These are phyloP conservation scores for Dicranocentrus wangi DNA, from an alignment of 2,888 invertebrate species.

Conservation along the genomic window DNA sequence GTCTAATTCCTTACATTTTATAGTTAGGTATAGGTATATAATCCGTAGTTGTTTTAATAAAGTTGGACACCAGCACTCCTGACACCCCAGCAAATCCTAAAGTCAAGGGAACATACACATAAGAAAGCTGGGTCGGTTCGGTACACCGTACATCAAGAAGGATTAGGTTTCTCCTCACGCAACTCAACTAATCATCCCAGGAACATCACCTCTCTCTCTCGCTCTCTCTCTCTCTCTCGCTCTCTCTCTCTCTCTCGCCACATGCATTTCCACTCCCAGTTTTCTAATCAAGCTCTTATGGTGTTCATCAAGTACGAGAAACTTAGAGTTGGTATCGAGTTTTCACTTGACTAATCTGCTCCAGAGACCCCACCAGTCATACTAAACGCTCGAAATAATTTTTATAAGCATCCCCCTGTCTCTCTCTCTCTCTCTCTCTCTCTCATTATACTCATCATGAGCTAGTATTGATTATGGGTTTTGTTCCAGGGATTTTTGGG, in stretches of 20 bases:
- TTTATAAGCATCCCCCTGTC: background rate
- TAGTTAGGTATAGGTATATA: too few relatives aligned
- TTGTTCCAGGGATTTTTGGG: too few relatives aligned
- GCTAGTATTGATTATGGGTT: too few relatives aligned
- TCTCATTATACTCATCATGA: too few relatives aligned
- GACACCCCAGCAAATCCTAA: too few relatives aligned
- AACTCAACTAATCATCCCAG: slow-evolving; percentile 8
- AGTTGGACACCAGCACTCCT: too few relatives aligned
- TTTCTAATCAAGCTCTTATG: background rate
- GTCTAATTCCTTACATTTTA: too few relatives aligned
- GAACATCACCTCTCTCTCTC: slow-evolving; percentile 5
- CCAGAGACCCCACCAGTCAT: background rate
- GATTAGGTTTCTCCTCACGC: slow-evolving; percentile 17
- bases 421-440: too few relatives aligned
- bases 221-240: background rate
- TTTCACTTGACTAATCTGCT: background rate
- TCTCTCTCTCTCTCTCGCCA: background rate
- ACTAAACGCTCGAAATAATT: background rate
- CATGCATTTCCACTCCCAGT: background rate
- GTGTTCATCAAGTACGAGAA: background rate
- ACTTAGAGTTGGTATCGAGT: background rate
- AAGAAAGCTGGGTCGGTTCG: too few relatives aligned
- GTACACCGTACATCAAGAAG: too few relatives aligned
- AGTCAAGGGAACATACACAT: too few relatives aligned
- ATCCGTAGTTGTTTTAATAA: too few relatives aligned